phyloP scores from a whole-genome alignment of 2,888 invertebrate species.

The Drosophila austrosaltans region DNA sequence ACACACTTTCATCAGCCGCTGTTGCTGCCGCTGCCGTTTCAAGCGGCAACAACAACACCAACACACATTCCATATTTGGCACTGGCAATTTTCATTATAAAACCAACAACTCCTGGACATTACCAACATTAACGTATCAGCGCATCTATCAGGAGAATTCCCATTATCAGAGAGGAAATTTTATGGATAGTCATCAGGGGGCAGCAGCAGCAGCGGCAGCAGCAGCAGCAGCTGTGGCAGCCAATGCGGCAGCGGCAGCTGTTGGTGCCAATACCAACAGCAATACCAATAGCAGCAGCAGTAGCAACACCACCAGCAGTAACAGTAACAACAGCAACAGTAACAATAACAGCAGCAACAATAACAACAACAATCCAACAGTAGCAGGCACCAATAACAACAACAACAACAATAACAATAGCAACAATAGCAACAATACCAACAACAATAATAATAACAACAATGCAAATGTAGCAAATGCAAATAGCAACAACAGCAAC shows the following conservation, averaged over 20 bases:
- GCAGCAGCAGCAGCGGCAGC: conserved; percentile 49
- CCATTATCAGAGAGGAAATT: conserved; percentile 80
- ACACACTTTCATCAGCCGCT: conserved; percentile 73
- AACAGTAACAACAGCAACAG: background rate
- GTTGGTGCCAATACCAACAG: conserved; percentile 27
- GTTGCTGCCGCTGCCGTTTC: conserved; percentile 59
- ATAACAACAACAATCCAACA: conserved; percentile 22
- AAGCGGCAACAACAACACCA: conserved; percentile 55
- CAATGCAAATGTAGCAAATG: conserved; percentile 8
- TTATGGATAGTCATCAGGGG: conserved; percentile 64
- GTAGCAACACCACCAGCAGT: conserved; percentile 13
- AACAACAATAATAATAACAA: conserved; percentile 17
- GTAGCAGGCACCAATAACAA: conserved; percentile 31
- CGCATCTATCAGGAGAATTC: conserved; percentile 81
- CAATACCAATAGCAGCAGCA: conserved; percentile 22
- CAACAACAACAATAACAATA: conserved; percentile 31
- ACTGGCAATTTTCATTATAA: conserved; percentile 83
- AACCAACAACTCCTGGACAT: conserved; percentile 82
- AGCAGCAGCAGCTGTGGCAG: conserved; percentile 43
- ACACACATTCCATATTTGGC: conserved; percentile 82
- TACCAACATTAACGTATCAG: conserved; percentile 82
- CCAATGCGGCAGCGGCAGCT: conserved; percentile 37
- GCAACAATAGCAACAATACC: conserved; percentile 27
- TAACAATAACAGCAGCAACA: conserved; percentile 23
- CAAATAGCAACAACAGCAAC: conserved; percentile 40